These are phyloP conservation scores for Portunus trituberculatus DNA, from an alignment of 1,140 invertebrate species.

Conservation along the genomic window DNA sequence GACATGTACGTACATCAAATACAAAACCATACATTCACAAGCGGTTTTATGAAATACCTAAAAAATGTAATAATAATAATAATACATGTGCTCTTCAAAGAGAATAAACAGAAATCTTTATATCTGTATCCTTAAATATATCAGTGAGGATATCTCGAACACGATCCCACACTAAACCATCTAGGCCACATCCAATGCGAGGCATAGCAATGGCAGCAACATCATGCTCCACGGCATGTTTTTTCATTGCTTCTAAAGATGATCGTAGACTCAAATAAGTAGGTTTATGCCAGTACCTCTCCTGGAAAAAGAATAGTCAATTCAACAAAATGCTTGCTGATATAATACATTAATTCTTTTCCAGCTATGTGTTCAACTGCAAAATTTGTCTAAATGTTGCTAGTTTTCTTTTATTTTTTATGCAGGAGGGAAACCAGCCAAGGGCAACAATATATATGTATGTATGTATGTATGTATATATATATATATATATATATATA, in stretches of 20 bases:
- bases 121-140: constrained; percentile 78
- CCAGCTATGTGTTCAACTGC: no score
- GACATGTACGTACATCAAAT: constrained; percentile 28
- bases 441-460: no score
- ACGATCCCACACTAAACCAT: constrained; percentile 80
- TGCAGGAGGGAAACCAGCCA: no score
- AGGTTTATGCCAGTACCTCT: constrained; percentile 79
- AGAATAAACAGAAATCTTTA: constrained; percentile 75
- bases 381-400: no score
- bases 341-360: no score
- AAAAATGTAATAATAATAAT: neutral
- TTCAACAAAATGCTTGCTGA: no score
- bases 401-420: no score
- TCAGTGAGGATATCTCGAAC: constrained; percentile 79
- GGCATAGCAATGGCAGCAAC: constrained; percentile 80
- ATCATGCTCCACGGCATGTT: constrained; percentile 78
- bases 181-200: constrained; percentile 80
- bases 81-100: constrained; percentile 54
- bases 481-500: no score
- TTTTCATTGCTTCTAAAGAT: constrained; percentile 79
- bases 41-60: constrained; percentile 17
- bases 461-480: no score
- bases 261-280: constrained; percentile 79
- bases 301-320: constrained; percentile 50
- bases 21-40: constrained; percentile 44